Evolutionary conservation across 2,888 invertebrate species (phyloP), one percentile per base, ranked within the genome.

Genomic region (Saturnia pavonia): DNA sequence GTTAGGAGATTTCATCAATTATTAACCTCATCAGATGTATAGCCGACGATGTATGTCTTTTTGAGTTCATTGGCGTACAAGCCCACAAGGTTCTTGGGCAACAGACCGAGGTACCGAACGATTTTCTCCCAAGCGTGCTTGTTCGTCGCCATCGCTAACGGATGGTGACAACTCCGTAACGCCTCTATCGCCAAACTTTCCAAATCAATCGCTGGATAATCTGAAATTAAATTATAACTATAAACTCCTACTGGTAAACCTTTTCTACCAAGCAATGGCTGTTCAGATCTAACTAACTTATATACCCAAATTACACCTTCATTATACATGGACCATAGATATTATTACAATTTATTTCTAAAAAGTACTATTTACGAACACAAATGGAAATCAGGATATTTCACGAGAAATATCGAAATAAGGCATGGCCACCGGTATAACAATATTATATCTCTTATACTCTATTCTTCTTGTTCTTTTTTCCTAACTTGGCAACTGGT

Each of bases 131-230:
- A 98, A 63, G 97, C 91, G 78, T 95, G 93, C 8, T 94, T 91
- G 75, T 95, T 92, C 42, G 94, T 90, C 34, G 91, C 89, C 40
- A 94, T 91, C 57, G 97, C 95, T 57, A 95, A 94, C 1, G 97
- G 97, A 88, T 98, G 96, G 88, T 98, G 97, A 69, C 96, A 95
- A 63, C 96, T 95, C 19, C 96, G 91, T 42, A 99, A 86, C 8
- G 96, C 92, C 72, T 96, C 96, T 71, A 96, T 84, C 0, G 96
- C 96, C 67, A 97, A 86, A 12, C 88, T 82, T 76, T 96, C 93
- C 0, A 95, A 91, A 83, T 96, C 96, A 78, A 93, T 91, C 67
- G 82, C 73, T 57, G 87, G 74, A 82, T 91, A 88, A 73, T 88
- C 87, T 95, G 86, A 4, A 76, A 60, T 7, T 12, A n/a, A 11